These are phyloP conservation scores for Andrena trimmerana DNA, from an alignment of 2,888 invertebrate species.

Conservation along the genomic window DNA sequence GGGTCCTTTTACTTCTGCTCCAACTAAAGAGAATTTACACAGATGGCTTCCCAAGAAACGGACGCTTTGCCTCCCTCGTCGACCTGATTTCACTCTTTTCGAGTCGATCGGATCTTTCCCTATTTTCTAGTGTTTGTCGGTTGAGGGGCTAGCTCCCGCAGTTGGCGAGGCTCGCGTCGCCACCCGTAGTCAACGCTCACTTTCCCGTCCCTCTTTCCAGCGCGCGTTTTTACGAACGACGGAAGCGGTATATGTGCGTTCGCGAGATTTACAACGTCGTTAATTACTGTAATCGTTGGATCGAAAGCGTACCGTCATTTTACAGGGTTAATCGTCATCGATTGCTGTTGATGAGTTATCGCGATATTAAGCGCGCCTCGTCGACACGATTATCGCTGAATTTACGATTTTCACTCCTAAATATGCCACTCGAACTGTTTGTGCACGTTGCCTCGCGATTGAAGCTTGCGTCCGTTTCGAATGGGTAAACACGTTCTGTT, in stretches of 20 bases:
- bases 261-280: constrained; percentile 9
- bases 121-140: no score
- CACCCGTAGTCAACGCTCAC: no score
- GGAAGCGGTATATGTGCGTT: no score
- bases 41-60: not conserved
- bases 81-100: no score
- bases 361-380: constrained; percentile 13
- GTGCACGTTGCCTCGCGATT: no score
- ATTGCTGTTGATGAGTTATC: constrained; percentile 26
- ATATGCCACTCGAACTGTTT: not conserved
- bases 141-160: no score
- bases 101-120: no score
- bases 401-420: not conserved
- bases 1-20: not conserved
- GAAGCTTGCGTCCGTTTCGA: no score
- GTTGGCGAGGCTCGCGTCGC: no score
- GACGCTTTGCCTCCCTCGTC: not conserved
- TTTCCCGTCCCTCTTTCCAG: no score
- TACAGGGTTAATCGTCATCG: constrained; percentile 18
- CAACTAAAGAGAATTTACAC: not conserved
- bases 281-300: constrained; percentile 24
- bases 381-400: constrained; percentile 12
- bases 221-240: constrained; percentile 4
- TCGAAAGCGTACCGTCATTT: constrained; percentile 4
- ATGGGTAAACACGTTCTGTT: no score